Conservation (phyloP, 2,113 vertebrate species). For the cattle (Bos taurus) region DNA sequence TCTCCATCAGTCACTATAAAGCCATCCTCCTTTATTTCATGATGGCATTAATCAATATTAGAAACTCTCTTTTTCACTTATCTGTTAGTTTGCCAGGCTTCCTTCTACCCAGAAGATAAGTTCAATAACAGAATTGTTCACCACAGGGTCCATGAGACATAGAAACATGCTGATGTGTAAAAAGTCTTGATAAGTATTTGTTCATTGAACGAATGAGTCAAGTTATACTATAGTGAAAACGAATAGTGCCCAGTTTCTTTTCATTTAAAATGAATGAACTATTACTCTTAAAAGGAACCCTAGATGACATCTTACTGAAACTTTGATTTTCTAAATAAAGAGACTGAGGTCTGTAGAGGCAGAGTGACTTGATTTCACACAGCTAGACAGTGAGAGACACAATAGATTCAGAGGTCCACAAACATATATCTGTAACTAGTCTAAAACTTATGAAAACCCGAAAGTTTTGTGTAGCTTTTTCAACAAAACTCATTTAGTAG, state of each 20-base stretch:
- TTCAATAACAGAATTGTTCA: not conserved
- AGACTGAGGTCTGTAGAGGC: not conserved
- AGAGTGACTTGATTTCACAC: conserved; percentile 13
- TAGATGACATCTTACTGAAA: not conserved
- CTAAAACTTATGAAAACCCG: not conserved
- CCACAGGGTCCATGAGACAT: not conserved
- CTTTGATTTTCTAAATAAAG: not conserved
- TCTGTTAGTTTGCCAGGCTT: not conserved
- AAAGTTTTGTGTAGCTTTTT: not conserved
- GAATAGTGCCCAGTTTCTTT: not conserved
- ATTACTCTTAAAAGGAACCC: not conserved
- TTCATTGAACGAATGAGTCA: not conserved
- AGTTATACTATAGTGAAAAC: not conserved
- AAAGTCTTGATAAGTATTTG: not conserved
- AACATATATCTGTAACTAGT: not conserved
- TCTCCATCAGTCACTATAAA: not conserved
- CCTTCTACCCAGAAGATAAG: not conserved
- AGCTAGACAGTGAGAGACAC: not conserved
- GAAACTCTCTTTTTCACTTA: not conserved
- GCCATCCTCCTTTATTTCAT: not conserved
- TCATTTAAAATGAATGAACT: conserved; percentile 13
- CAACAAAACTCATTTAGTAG: not conserved
- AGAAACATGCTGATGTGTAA: not conserved
- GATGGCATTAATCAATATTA: not conserved
- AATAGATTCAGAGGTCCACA: not conserved